Base-by-base conservation (phyloP, 2,888 invertebrate species). In the Hydrotaea cyrtoneurina region DNA sequence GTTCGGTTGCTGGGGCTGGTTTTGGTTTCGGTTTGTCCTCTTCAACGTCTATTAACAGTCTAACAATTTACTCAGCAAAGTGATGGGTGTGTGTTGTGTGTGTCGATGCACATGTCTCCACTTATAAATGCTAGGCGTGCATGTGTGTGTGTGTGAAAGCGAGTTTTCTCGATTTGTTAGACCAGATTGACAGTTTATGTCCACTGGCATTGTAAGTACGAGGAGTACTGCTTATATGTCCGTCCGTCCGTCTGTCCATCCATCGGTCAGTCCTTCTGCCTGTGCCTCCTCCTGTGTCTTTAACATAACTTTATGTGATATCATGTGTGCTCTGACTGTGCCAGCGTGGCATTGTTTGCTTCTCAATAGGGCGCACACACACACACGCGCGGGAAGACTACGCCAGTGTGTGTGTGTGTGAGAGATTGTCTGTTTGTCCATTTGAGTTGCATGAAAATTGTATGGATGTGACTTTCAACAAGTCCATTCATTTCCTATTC, bases 401-500 rank as follows among this genome's bases (percentile, higher is more conserved):
- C n/a, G 39, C 53, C 50, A 23, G 19, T 39, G 1, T 64, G 13
- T n/a, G 64, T 57, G 57, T 57, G 57, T 77, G 2, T 55, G 21
- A 19, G 19, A 11, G 55, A 23, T 4, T 15, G 31, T 10, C 13
- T 26, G 73, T 39, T 36, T 66, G 50, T 74, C 36, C 55, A 39
- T 62, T 76, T 75, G 43, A 59, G 74, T 64, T 57, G 43, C 66
- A 73, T 69, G 69, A 31, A 11, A 64, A n/a, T 31, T 72, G 64
- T 77, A 50, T 71, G 50, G 53, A 15, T 71, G 31, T 39, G 71
- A 80, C 50, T 83, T 80, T 83, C 83, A 83, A 83, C 83, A 83
- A 83, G 80, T 83, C 80, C 46, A 71, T 75, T 78, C 78, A 80
- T 71, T 80, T 77, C 64, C 62, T 39, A 74, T 83, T 78, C 78